A percentile compares a stretch with the other conserved stretches of the same genome.
Evolutionary conservation across 2,797 vertebrate species (phyloP).

Genomic region (Sebastes elongatus): DNA sequence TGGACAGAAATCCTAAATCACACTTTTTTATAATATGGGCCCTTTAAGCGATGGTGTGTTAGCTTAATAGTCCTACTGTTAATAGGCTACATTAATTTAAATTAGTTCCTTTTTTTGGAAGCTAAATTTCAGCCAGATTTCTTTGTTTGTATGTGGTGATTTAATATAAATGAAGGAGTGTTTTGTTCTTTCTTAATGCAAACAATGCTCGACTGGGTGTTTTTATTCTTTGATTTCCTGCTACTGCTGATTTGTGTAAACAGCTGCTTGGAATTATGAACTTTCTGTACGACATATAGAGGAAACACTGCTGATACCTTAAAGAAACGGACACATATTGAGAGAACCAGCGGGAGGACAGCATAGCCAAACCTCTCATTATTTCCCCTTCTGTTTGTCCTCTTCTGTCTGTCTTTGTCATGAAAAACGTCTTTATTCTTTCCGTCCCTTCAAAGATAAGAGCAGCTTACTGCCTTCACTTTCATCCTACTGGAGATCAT

Average conservation of each 20-base stretch:
- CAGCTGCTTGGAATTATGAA: not conserved
- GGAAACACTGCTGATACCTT: not conserved
- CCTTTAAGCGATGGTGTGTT: not conserved
- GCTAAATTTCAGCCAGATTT: not conserved
- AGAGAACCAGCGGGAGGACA: not conserved
- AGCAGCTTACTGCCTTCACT: constrained; percentile 14
- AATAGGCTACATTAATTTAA: not conserved
- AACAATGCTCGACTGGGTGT: not conserved
- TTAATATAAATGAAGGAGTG: not conserved
- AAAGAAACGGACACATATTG: not conserved
- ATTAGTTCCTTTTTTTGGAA: not conserved
- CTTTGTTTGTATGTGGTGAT: not conserved
- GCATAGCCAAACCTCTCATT: not conserved
- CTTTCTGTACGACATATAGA: not conserved
- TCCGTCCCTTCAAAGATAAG: constrained; percentile 2
- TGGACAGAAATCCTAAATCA: no score
- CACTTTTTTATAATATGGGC: no score
- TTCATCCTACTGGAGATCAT: constrained; percentile 17
- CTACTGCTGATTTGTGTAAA: not conserved
- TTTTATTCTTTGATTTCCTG: not conserved
- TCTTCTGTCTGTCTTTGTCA: constrained; percentile 10
- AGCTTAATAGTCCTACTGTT: not conserved
- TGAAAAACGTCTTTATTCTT: not conserved
- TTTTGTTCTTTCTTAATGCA: not conserved
- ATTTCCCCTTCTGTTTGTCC: not conserved